Evolutionary conservation across 2,113 vertebrate genomes (phyloP).

Genomic region (Climacteris rufus): DNA sequence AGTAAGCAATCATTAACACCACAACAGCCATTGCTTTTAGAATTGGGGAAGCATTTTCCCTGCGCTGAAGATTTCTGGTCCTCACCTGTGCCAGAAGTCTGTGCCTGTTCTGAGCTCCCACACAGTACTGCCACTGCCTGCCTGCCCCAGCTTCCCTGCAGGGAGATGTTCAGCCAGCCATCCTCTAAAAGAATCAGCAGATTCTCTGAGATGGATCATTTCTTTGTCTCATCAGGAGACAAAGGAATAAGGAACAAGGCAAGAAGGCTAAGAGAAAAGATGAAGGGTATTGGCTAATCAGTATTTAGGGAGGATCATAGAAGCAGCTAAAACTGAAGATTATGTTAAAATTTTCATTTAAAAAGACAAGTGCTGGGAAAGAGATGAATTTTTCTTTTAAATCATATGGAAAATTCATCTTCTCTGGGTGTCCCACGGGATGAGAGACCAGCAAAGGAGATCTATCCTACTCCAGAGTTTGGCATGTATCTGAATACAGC

Average conservation of each 20-base stretch:
- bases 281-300: background rate
- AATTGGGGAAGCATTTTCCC: background rate
- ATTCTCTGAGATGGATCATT: background rate
- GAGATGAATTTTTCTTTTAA: background rate
- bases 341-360: conserved; percentile 6
- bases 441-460: background rate
- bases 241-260: background rate
- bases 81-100: background rate
- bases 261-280: background rate
- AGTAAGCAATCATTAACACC: background rate
- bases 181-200: background rate
- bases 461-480: background rate
- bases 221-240: background rate
- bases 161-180: background rate
- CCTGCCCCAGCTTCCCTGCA: background rate
- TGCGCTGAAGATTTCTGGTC: background rate
- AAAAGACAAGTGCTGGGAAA: background rate
- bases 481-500: background rate
- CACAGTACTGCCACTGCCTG: rapidly evolving
- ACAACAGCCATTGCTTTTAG: background rate
- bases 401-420: conserved; percentile 7
- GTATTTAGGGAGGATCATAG: background rate
- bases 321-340: background rate
- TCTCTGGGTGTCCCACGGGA: background rate
- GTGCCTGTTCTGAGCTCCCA: background rate